Percentiles rank a stretch among this genome's conserved stretches.
These are phyloP conservation scores for Diceros bicornis DNA, from an alignment of 2,797 vertebrate species.

Conservation along the genomic window DNA sequence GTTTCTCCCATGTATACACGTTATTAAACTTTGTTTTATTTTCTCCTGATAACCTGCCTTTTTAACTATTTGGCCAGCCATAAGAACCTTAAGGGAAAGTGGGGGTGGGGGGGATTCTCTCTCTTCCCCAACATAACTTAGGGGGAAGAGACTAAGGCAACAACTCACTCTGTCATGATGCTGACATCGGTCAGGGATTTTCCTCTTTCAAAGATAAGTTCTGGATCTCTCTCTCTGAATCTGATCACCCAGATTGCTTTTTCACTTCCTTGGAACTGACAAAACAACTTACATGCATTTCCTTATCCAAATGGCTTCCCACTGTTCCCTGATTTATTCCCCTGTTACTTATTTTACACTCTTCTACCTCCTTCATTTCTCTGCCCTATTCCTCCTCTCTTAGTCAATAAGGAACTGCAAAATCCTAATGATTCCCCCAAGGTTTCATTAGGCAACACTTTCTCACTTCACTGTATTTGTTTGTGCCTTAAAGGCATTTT, in stretches of 20 bases:
- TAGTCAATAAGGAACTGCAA: neutral
- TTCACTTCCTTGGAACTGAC: neutral
- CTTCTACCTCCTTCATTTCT: neutral
- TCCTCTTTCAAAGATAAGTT: neutral
- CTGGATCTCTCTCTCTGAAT: neutral
- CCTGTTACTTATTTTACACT: neutral
- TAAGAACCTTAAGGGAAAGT: too few relatives aligned
- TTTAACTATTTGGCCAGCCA: too few relatives aligned
- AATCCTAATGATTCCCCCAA: neutral
- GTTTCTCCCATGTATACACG: too few relatives aligned
- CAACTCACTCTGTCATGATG: too few relatives aligned
- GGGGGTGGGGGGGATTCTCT: too few relatives aligned
- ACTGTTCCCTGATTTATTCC: neutral
- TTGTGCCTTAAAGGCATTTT: neutral
- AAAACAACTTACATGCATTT: neutral
- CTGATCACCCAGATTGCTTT: neutral
- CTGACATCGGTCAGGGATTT: neutral
- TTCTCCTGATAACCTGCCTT: too few relatives aligned
- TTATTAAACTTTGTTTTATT: too few relatives aligned
- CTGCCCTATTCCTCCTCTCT: neutral
- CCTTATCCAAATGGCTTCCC: neutral
- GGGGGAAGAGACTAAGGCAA: too few relatives aligned
- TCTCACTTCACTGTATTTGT: neutral
- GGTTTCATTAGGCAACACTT: neutral
- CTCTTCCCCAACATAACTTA: too few relatives aligned